phyloP scores from a whole-genome alignment of 2,888 invertebrate genomes.

The Myathropa florea region DNA sequence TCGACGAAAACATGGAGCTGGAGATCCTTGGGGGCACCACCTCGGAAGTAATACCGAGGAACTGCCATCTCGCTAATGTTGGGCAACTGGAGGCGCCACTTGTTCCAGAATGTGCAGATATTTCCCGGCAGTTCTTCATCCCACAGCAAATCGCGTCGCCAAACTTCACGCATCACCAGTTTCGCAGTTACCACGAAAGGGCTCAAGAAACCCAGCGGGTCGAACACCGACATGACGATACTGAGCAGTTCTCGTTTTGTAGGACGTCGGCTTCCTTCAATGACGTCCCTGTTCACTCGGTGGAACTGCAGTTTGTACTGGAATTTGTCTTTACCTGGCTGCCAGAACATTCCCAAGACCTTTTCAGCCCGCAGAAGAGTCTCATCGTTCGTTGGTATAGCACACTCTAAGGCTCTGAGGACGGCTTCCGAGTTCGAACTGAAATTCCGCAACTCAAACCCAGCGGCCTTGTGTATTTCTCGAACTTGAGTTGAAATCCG shows the following conservation, averaged over 20 bases:
- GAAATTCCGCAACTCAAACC: slow-evolving; percentile 20
- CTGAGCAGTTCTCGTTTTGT: slow-evolving; percentile 33
- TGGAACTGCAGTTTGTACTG: slow-evolving; percentile 32
- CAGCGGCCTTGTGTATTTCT: not conserved
- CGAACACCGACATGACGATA: slow-evolving; percentile 51
- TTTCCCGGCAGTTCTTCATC: slow-evolving; percentile 28
- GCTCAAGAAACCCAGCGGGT: slow-evolving; percentile 32
- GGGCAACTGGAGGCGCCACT: not conserved
- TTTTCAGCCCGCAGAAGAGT: slow-evolving; percentile 17
- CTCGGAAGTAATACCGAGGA: slow-evolving; percentile 1
- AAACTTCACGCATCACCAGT: slow-evolving; percentile 36
- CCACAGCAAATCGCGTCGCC: slow-evolving; percentile 25
- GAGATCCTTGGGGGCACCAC: not conserved
- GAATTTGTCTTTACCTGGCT: slow-evolving; percentile 56
- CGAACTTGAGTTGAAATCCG: slow-evolving; percentile 10
- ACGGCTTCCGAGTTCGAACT: slow-evolving; percentile 17
- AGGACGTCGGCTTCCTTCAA: slow-evolving; percentile 15
- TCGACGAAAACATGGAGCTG: slow-evolving; percentile 37
- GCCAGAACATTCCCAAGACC: slow-evolving; percentile 69
- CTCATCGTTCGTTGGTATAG: not conserved
- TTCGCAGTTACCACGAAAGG: slow-evolving; percentile 32
- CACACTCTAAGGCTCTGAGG: not conserved
- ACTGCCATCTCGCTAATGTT: not conserved
- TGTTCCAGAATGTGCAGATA: slow-evolving; percentile 12
- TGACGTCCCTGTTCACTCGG: slow-evolving; percentile 12